Evolutionary conservation across 2,113 vertebrate genomes (phyloP), one percentile per base, ranked within the genome.

Genomic region (Elephantulus edwardii): DNA sequence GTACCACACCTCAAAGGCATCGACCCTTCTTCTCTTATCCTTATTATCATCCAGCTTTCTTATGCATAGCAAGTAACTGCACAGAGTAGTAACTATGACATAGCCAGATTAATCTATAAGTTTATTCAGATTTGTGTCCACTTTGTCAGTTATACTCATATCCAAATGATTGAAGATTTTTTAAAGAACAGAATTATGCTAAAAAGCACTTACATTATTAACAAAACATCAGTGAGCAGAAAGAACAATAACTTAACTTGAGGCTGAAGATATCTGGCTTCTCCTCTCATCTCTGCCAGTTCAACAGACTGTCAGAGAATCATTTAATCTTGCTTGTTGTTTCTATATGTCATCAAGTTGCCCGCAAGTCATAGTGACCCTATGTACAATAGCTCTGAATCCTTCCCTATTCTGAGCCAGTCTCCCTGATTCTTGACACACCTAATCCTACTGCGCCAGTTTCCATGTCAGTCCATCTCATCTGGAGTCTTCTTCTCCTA

Each of bases 161-260:
- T 64, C 24, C 26, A 85, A 86, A 35, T 83, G 62, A 93, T 64
- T 86, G 56, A 78, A 74, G 56, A 24, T 82, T 90, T 90, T 88
- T 86, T 83, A 62, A 93, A 88, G 30, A 81, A 86, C 35, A 71
- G 81, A 89, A 60, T 10, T 10, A 60, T 60, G 28, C 58, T 24
- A 56, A 88, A 85, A 70, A n/a, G 72, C 75, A 50, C 40, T 30
- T 54, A 7, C 54, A 12, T 74, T 83, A 89, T 68, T 17, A 24
- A 24, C 52, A 20, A 91, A 92, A 83, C n/a, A 88, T 1, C 71
- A 38, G 0, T 52, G 9, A 84, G 12, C 12, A 5, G 17, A 68
- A 91, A 78, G 10, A 78, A 28, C 44, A 83, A 68, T 86, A 83
- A 83, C 64, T 62, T 83, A 83, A 86, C 60, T 76, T 80, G 54